Conservation (phyloP, 2,113 vertebrate genomes). For the Miniopterus natalensis region DNA sequence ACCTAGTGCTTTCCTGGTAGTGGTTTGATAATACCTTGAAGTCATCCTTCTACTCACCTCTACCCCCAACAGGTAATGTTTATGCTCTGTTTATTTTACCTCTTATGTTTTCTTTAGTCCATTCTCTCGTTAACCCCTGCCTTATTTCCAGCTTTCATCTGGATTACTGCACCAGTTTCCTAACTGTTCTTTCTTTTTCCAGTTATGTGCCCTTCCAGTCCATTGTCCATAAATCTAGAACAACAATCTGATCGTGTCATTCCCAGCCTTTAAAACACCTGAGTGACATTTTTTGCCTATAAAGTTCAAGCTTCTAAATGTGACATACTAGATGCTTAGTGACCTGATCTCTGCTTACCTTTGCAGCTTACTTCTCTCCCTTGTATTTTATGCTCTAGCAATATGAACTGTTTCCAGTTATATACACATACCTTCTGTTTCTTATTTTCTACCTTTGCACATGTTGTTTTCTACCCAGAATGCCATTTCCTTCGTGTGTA, state of each 20-base stretch:
- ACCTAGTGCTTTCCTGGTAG: background rate
- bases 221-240: conserved; percentile 18
- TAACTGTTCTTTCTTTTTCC: conserved; percentile 42
- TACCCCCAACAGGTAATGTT: background rate
- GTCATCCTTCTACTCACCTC: background rate
- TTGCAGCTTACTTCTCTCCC: background rate
- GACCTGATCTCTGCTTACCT: background rate
- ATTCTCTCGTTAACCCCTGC: background rate
- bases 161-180: conserved; percentile 46
- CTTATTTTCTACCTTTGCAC: background rate
- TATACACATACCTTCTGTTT: background rate
- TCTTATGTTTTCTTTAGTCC: conserved; percentile 13
- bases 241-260: background rate
- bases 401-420: conserved; percentile 3
- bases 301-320: background rate
- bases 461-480: conserved; percentile 30
- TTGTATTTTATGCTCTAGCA: background rate
- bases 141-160: background rate
- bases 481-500: background rate
- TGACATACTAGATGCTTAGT: background rate
- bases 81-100: background rate
- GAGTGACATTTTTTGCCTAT: background rate
- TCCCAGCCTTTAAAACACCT: conserved; percentile 27
- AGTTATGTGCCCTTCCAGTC: background rate
- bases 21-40: conserved; percentile 36